Evolutionary conservation across 2,888 invertebrate genomes (phyloP), one percentile per base, ranked within the genome.

Genomic region (Drosophila sordidula): DNA sequence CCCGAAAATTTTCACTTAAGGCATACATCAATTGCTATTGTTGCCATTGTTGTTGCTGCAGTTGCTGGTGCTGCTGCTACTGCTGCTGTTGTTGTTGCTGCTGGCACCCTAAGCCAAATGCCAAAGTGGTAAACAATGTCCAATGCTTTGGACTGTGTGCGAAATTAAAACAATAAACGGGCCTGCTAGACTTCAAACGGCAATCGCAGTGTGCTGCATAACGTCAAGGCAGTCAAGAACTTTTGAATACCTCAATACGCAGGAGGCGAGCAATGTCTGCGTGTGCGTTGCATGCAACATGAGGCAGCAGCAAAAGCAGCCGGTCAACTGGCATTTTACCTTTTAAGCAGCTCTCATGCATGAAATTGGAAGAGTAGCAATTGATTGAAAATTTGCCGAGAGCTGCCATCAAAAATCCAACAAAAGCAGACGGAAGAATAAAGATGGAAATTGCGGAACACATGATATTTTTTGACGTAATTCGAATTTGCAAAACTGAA

Each of bases 391-490:
- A 81, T 89, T 84, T 89, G 63, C 81, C 69, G 59, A 69, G 70
- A 77, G 77, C 73, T 76, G 59, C 74, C 80, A 73, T 75, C 76
- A 75, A 79, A 79, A 70, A 74, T 59, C 68, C 52, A 78, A 54
- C 65, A 75, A 56, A 29, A 61, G 42, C 52, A 64, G 47, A 57
- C 46, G 39, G 42, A 57, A 69, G 66, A 84, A 75, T 81, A 81
- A 84, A 81, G 87, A 87, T 80, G 78, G 69, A 88, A 88, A 84
- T 88, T 84, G 84, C 73, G 84, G 78, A 87, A 75, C 87, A 84
- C 87, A 80, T 89, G 89, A 89, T 89, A 78, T 89, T 85, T 85
- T 80, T 84, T 87, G 85, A 86, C 81, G 89, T 86, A 84, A 89
- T 89, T 84, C 73, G 75, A 89, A 87, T 89, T 89, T 89, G 70